Base-by-base conservation (phyloP, 2,888 invertebrate species). In the Prenolepis imparis region DNA sequence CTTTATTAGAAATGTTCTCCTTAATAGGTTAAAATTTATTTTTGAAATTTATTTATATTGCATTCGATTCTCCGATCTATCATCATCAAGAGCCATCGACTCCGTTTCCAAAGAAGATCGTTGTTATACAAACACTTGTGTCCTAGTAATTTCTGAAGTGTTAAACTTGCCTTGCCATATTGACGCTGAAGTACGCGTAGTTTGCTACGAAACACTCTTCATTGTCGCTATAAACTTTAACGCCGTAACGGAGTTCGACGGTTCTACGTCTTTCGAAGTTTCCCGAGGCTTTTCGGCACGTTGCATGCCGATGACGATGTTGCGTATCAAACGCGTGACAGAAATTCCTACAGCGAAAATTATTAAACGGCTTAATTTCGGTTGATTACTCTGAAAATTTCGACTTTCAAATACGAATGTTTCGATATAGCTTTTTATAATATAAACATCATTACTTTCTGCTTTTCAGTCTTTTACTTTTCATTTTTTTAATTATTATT, bases 221-320 rank as follows among this genome's bases (percentile, higher is more conserved):
- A 70, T 80, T 80, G 78, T 80, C 78, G 70, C 78, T 80, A 80
- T 81, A 80, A 81, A 81, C 61, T 77, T 81, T 48, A 68, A 72
- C 28, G 73, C 63, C 41, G 41, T 75, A 63, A 75, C 75, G 39
- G n/a, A 75, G 61, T 68, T 81, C 39, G 52, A 75, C 63, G 63
- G 75, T 73, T 55, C 57, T 21, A 55, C 74, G 52, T 77, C 74
- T 81, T 63, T 74, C 63, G 8, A 52, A 63, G 77, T 74, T 81
- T 75, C 74, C 15, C 32, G 64, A 63, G n/a, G 61, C 77, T 74
- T 73, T 81, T 81, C 77, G 77, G 75, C 52, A 55, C 11, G 52
- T 74, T 48, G 48, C 36, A 41, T 74, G 39, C 61, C 63, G n/a
- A 52, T 61, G 39, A 15, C 24, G 36, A 81, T 12, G 61, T n/a